Evolutionary conservation across 2,888 invertebrate genomes (phyloP).

Genomic region (Drosophila recens): DNA sequence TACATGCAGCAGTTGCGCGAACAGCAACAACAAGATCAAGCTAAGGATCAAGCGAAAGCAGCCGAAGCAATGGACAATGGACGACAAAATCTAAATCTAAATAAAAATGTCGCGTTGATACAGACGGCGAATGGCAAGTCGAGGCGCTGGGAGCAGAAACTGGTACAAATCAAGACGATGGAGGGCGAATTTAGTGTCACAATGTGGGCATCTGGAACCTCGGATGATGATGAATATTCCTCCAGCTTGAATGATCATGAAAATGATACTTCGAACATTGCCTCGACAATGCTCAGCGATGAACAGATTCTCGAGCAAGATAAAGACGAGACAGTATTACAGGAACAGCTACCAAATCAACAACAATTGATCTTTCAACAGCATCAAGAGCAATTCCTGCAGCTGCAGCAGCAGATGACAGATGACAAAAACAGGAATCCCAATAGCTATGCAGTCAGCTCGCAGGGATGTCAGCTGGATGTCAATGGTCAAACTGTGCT

Average conservation of each 20-base stretch:
- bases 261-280: constrained; percentile 4
- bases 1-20: constrained; percentile 51
- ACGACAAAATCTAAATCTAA: constrained; percentile 6
- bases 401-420: constrained; percentile 40
- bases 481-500: constrained; percentile 14
- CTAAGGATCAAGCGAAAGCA: constrained; percentile 4
- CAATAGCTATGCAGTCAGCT: constrained; percentile 6
- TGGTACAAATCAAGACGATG: constrained; percentile 98
- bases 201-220: constrained; percentile 97
- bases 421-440: constrained; percentile 12
- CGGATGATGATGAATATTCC: constrained; percentile 96
- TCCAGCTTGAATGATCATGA: constrained; percentile 89
- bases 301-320: constrained; percentile 19
- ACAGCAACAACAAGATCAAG: constrained; percentile 1
- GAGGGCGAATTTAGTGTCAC: constrained; percentile 99
- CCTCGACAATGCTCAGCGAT: background rate
- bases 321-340: constrained; percentile 45
- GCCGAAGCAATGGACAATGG: constrained; percentile 8
- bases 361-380: constrained; percentile 62
- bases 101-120: constrained; percentile 13
- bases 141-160: constrained; percentile 98
- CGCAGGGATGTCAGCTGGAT: constrained; percentile 21
- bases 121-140: constrained; percentile 85
- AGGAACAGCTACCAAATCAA: constrained; percentile 37
- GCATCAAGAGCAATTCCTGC: constrained; percentile 58